Percentiles rank a stretch among this genome's conserved stretches.
Evolutionary conservation across 2,113 vertebrate genomes (phyloP).

Genomic region (Pelobates fuscus): DNA sequence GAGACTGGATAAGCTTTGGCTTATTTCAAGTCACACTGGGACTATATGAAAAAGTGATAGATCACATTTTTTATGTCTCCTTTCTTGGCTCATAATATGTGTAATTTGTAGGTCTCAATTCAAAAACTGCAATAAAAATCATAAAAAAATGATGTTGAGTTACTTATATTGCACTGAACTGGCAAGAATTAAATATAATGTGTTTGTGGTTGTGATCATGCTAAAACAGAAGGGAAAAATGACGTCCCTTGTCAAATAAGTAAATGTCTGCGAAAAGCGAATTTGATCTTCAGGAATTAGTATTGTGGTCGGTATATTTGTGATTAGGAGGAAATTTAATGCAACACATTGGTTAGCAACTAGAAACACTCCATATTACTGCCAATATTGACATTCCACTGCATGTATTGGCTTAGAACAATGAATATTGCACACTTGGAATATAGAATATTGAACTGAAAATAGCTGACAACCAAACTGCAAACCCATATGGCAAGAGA

Average conservation of each 20-base stretch:
- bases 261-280: slow-evolving; percentile 17
- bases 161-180: slow-evolving; percentile 38
- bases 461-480: too few relatives aligned
- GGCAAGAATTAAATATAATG: slow-evolving; percentile 38
- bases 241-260: slow-evolving; percentile 23
- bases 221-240: slow-evolving; percentile 29
- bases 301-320: not conserved
- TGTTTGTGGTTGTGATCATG: slow-evolving; percentile 18
- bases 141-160: slow-evolving; percentile 33
- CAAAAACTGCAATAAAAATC: slow-evolving; percentile 34
- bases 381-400: slow-evolving; percentile 29
- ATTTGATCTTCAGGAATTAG: slow-evolving; percentile 31
- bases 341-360: slow-evolving; percentile 43
- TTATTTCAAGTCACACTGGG: slow-evolving; percentile 52
- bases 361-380: slow-evolving; percentile 31
- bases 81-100: slow-evolving; percentile 43
- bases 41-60: slow-evolving; percentile 29
- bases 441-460: too few relatives aligned
- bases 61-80: slow-evolving; percentile 45
- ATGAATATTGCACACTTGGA: too few relatives aligned
- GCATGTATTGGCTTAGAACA: slow-evolving; percentile 11
- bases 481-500: too few relatives aligned
- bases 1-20: slow-evolving; percentile 52
- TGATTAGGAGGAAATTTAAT: slow-evolving; percentile 23
- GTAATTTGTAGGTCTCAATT: slow-evolving; percentile 47